Evolutionary conservation across 1,140 invertebrate species (phyloP).

Genomic region (Arctopsyche grandis): DNA sequence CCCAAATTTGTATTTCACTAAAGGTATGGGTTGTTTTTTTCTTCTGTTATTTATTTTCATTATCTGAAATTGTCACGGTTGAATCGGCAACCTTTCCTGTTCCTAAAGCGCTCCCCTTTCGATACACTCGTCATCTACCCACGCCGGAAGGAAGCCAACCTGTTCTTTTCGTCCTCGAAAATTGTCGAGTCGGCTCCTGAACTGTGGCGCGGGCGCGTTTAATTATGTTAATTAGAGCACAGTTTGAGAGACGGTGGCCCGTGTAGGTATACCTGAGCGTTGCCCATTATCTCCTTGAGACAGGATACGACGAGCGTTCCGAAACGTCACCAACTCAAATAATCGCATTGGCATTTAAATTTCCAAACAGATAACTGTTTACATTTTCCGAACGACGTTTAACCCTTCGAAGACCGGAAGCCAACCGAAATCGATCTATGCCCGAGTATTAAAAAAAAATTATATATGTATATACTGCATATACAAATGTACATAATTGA

Average conservation of each 20-base stretch:
- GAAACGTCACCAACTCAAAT: slow-evolving; percentile 41
- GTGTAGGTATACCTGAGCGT: not conserved
- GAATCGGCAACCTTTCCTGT: slow-evolving; percentile 36
- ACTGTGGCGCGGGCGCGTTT: not conserved
- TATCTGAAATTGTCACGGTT: slow-evolving; percentile 28
- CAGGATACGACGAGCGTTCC: slow-evolving; percentile 37
- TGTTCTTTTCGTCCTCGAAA: slow-evolving; percentile 32
- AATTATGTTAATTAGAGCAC: not conserved
- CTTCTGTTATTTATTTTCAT: not conserved
- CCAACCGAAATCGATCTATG: not conserved
- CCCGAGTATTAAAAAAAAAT: not conserved
- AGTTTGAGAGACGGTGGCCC: slow-evolving; percentile 17
- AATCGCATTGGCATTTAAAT: slow-evolving; percentile 37
- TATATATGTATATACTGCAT: too few relatives aligned
- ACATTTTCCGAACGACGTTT: slow-evolving; percentile 32
- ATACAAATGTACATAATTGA: not conserved
- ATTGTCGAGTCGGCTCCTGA: not conserved
- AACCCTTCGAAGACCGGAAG: not conserved
- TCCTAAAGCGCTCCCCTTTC: not conserved
- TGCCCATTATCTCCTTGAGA: slow-evolving; percentile 35
- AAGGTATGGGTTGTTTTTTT: too few relatives aligned
- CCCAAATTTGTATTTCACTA: too few relatives aligned
- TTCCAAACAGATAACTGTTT: slow-evolving; percentile 39
- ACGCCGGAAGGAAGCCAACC: slow-evolving; percentile 42
- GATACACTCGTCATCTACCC: slow-evolving; percentile 17